Conservation (phyloP, 2,797 vertebrate genomes). For the Rallus crepitans region DNA sequence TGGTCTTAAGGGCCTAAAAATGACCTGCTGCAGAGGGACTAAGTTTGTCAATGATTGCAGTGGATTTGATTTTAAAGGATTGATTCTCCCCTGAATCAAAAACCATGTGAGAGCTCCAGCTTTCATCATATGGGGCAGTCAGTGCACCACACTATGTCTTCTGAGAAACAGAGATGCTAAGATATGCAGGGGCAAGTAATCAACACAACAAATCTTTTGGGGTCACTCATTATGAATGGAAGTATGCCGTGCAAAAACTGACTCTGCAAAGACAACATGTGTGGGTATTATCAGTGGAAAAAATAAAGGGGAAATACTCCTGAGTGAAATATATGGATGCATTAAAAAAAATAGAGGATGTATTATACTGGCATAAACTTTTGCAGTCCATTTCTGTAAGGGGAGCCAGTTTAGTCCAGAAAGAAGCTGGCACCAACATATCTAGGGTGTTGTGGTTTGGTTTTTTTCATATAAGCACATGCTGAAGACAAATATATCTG, state of each 20-base stretch:
- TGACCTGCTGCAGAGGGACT: not conserved
- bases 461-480: not conserved
- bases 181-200: not conserved
- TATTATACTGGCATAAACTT: not conserved
- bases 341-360: not conserved
- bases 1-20: not conserved
- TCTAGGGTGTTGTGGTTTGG: not conserved
- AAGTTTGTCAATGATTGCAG: not conserved
- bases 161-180: not conserved
- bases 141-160: not conserved
- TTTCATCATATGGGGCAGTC: not conserved
- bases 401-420: not conserved
- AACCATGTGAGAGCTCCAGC: not conserved
- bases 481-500: not conserved
- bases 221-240: not conserved
- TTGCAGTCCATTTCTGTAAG: not conserved
- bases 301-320: not conserved
- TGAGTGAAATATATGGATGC: not conserved
- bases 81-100: not conserved
- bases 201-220: not conserved
- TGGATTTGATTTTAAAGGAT: not conserved
- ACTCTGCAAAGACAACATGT: not conserved
- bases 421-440: not conserved
- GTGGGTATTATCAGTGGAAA: not conserved
- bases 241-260: not conserved